Conservation (phyloP, 2,797 vertebrate genomes). For the Cirrhinus molitorella region DNA sequence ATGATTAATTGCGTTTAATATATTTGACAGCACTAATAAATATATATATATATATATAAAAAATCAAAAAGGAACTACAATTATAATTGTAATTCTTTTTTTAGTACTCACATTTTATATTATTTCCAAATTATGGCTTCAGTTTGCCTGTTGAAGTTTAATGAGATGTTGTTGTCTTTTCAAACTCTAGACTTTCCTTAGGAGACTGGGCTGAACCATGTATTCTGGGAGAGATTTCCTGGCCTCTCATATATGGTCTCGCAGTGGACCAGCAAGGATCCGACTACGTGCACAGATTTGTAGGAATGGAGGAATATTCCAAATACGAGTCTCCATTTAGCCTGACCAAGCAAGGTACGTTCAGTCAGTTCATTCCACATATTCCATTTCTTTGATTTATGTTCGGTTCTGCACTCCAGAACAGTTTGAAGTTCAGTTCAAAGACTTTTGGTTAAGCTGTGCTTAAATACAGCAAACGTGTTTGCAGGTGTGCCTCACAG, state of each 20-base stretch:
- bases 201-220: slow-evolving; percentile 72
- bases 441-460: not conserved
- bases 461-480: not conserved
- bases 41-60: not conserved
- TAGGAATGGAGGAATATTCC: slow-evolving; percentile 73
- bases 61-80: not conserved
- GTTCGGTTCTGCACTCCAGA: not conserved
- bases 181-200: slow-evolving; percentile 70
- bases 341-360: slow-evolving; percentile 73
- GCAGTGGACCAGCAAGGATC: slow-evolving; percentile 72
- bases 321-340: slow-evolving; percentile 73
- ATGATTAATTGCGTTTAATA: too few relatives aligned
- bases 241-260: slow-evolving; percentile 73
- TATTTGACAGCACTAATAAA: not conserved
- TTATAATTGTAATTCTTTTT: not conserved
- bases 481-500: slow-evolving; percentile 74
- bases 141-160: not conserved
- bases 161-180: slow-evolving; percentile 7
- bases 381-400: slow-evolving; percentile 6
- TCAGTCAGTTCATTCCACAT: not conserved
- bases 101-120: not conserved
- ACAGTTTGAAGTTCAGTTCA: not conserved
- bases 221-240: slow-evolving; percentile 71
- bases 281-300: slow-evolving; percentile 75
- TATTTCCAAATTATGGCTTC: not conserved